Percentiles rank a stretch among this genome's conserved stretches.
These are phyloP conservation scores for Mastomys natalensis DNA, from an alignment of 2,113 vertebrate genomes.

Conservation along the genomic window DNA sequence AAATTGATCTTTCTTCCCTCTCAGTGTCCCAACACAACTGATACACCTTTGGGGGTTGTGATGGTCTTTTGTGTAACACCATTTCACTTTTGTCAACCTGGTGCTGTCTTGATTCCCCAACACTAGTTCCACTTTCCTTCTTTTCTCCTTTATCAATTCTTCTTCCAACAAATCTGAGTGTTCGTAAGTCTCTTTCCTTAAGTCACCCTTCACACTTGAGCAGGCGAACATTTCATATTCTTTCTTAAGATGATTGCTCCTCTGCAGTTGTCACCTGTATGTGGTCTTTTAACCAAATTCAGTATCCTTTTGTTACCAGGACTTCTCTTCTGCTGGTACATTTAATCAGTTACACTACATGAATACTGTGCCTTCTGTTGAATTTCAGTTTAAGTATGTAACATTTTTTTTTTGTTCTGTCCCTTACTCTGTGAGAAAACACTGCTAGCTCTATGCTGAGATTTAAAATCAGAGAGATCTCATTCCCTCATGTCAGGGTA, in stretches of 20 bases:
- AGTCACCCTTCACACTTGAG: not conserved
- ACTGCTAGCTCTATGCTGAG: not conserved
- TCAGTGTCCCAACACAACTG: not conserved
- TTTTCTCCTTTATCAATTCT: not conserved
- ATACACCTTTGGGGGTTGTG: not conserved
- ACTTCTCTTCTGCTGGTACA: not conserved
- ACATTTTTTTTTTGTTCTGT: not conserved
- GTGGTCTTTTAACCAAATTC: not conserved
- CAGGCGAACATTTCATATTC: not conserved
- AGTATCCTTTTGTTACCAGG: not conserved
- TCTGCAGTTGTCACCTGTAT: not conserved
- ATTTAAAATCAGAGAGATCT: not conserved
- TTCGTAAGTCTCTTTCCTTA: not conserved
- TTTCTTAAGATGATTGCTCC: not conserved
- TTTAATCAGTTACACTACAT: not conserved
- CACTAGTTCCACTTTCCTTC: not conserved
- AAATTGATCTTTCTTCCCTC: not conserved
- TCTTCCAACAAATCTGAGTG: conserved; percentile 27
- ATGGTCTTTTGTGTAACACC: not conserved
- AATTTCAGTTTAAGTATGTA: not conserved
- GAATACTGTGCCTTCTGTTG: not conserved
- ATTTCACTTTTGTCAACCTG: conserved; percentile 9
- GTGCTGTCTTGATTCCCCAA: not conserved
- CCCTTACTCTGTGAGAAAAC: not conserved
- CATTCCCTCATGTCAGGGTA: not conserved